Evolutionary conservation across 2,113 vertebrate genomes (phyloP).

Genomic region (Nothocercus julius): DNA sequence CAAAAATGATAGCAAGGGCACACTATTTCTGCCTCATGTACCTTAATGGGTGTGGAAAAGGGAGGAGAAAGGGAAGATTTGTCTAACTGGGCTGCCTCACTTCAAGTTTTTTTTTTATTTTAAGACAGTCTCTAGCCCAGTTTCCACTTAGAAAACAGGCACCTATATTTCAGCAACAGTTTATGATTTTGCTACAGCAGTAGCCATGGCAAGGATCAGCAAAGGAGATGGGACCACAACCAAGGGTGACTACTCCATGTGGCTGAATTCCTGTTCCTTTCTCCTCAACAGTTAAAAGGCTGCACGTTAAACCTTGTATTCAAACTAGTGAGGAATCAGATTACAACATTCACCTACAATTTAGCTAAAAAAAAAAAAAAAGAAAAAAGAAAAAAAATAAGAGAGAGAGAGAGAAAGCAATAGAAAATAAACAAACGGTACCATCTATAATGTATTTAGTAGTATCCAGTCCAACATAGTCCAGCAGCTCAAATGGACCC

Average conservation of each 20-base stretch:
- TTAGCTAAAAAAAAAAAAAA: not conserved
- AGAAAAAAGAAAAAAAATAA: not conserved
- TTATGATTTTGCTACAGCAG: not conserved
- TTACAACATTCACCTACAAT: not conserved
- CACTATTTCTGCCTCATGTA: not conserved
- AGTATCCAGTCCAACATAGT: conserved; percentile 96
- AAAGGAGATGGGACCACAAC: not conserved
- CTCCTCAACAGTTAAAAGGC: not conserved
- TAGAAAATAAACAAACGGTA: conserved; percentile 60
- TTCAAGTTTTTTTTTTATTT: not conserved
- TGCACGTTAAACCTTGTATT: not conserved
- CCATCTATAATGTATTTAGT: conserved; percentile 93
- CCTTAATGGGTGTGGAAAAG: not conserved
- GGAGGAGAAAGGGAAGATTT: not conserved
- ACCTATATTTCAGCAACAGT: not conserved
- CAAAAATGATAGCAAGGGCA: not conserved
- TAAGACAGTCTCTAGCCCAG: no score
- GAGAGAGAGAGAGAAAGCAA: not conserved
- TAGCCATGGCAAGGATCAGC: not conserved
- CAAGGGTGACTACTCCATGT: not conserved
- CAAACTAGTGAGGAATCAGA: not conserved
- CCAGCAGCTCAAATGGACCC: conserved; percentile 95
- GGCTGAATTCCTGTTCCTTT: not conserved
- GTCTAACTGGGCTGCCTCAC: not conserved
- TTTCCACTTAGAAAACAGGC: not conserved